Evolutionary conservation across 2,888 invertebrate genomes (phyloP), one percentile per base, ranked within the genome.

Genomic region (Hypsopygia costalis): DNA sequence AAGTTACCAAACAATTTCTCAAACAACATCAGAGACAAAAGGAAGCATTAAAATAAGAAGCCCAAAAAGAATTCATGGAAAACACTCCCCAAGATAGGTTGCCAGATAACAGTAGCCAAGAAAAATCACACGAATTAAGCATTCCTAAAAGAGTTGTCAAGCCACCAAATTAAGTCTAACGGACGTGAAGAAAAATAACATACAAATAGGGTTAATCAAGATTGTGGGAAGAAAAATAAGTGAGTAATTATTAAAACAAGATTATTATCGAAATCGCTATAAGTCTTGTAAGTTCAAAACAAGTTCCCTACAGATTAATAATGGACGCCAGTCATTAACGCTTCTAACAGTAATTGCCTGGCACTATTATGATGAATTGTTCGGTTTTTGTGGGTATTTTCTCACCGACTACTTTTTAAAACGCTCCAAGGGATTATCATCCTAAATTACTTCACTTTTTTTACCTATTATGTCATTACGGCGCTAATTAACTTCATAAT

Each of bases 311-410:
- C 69, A 76, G 79, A 82, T 82, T 83, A 81, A 80, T 82, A 81
- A 82, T 75, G 73, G 73, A 73, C 68, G 76, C 67, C 70, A 75
- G 79, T 82, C 81, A 87, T 87, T 87, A 88, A 83, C 82, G 81
- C 82, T 78, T 70, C 79, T 74, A 80, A 77, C 79, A 75, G 79
- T 85, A 87, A 88, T 81, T 82, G 81, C 76, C 68, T 70, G 74
- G 77, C 79, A 77, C 79, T 78, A 80, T 77, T 80, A 86, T 87
- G 87, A 87, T 87, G 80, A 80, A 87, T 87, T 78, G 85, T 82
- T 68, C 61, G 57, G 74, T 79, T 79, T 85, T 82, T 81, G 76
- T 81, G 62, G 63, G 69, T 71, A 72, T 68, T 74, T 78, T 80
- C 81, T 79, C 80, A 79, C 70, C 69, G 55, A 62, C 62, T 64